Conservation (phyloP, 2,113 vertebrate species). For the Petrocephalus microphthalmus region DNA sequence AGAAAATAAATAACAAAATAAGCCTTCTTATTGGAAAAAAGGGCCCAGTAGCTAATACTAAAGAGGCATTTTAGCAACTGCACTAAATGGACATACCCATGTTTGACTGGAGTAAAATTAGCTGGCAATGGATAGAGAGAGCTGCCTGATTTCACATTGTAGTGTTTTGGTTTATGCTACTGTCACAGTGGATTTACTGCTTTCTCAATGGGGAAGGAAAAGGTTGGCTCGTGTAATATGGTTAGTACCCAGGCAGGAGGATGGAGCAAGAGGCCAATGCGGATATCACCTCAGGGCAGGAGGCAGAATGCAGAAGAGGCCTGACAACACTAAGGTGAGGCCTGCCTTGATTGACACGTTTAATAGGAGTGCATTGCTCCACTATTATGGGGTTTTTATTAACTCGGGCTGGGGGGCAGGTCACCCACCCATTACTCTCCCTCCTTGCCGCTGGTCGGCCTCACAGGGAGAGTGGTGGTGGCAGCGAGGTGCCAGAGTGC, state of each 20-base stretch:
- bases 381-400: slow-evolving; percentile 37
- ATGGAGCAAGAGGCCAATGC: neutral
- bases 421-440: neutral
- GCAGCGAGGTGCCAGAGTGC: neutral
- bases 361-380: slow-evolving; percentile 35
- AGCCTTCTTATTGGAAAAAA: neutral
- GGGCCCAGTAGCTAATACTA: neutral
- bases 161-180: neutral
- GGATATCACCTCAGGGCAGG: neutral
- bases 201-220: neutral
- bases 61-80: neutral
- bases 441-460: neutral
- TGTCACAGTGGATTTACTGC: neutral
- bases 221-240: neutral
- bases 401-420: neutral
- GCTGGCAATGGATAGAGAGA: neutral
- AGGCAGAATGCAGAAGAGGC: neutral
- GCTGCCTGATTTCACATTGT: neutral
- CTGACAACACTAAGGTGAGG: neutral
- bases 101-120: neutral
- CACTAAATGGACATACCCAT: neutral
- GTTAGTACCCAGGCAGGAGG: neutral
- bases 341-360: slow-evolving; percentile 31
- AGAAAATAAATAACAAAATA: neutral
- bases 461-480: neutral